Base-by-base conservation (phyloP, 2,797 vertebrate species). In the Alca torda region DNA sequence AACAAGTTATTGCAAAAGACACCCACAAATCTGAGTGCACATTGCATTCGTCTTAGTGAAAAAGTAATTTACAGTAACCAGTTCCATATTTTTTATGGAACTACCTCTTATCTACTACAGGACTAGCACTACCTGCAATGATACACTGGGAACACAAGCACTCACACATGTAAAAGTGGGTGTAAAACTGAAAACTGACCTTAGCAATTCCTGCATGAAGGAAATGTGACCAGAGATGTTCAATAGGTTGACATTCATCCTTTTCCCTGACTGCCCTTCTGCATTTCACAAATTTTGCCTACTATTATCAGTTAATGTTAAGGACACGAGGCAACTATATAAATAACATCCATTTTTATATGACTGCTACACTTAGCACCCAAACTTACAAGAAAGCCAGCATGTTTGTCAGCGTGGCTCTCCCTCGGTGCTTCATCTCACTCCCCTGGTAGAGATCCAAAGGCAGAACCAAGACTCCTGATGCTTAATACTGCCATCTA, bases 211-310 rank as follows among this genome's bases (percentile, higher is more conserved):
- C 50, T 80, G 13, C 0, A 0, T 21, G 45, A 43, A 86, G 53
- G 41, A 84, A 79, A 57, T 14, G 33, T 73, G 33, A 64, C 11
- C 46, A n/a, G 30, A 61, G 23, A 20, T 28, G 18, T 61, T 73
- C 41, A 46, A 3, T 3, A 37, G 4, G 9, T 63, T 28, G 61
- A 46, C 43, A 78, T 68, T 53, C 64, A 35, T 50, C 24, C 20
- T 89, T 75, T 75, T 84, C 45, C 18, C 35, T 31, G 30, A 45
- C 14, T 73, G 31, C 5, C 26, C 64, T 59, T 75, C 24, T 78
- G n/a, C 54, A 37, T 93, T 75, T 89, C 67, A 91, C 59, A 89
- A 14, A 31, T 79, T 91, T 75, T 84, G 13, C 57, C 41, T 64
- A 23, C 26, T 63, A 4, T 17, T 80, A 43, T 16, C 24, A 68